Evolutionary conservation across 2,888 invertebrate species (phyloP).

Genomic region (Alloplasta piceator): DNA sequence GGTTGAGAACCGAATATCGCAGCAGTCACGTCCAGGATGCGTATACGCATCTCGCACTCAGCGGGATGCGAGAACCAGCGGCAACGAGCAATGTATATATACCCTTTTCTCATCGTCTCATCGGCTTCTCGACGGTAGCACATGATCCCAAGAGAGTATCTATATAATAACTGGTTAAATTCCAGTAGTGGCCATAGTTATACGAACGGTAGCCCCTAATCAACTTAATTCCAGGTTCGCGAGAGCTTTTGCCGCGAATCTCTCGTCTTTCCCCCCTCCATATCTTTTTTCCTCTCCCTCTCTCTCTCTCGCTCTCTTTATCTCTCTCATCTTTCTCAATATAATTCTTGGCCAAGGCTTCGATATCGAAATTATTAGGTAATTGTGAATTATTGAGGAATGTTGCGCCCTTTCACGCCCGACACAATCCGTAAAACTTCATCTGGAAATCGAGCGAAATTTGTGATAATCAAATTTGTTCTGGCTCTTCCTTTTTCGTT

Average conservation of each 20-base stretch:
- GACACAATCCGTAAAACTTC: constrained; percentile 35
- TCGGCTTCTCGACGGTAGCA: constrained; percentile 57
- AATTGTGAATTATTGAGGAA: constrained; percentile 81
- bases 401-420: constrained; percentile 76
- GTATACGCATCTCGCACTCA: constrained; percentile 51
- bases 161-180: constrained; percentile 83
- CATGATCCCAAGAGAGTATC: constrained; percentile 66
- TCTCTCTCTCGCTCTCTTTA: constrained; percentile 3
- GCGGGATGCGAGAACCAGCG: constrained; percentile 14
- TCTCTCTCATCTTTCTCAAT: constrained; percentile 71
- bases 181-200: constrained; percentile 82
- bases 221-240: constrained; percentile 82
- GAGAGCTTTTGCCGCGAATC: constrained; percentile 51
- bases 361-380: constrained; percentile 80
- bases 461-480: neutral
- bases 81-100: constrained; percentile 15
- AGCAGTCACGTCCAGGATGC: constrained; percentile 69
- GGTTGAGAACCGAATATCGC: constrained; percentile 72
- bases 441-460: neutral
- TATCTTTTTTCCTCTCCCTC: neutral
- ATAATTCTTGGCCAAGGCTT: constrained; percentile 75
- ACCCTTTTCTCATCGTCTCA: constrained; percentile 39
- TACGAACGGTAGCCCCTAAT: constrained; percentile 83
- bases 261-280: neutral
- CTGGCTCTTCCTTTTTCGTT: neutral